A percentile compares a stretch with the other conserved stretches of the same genome.
Conservation (phyloP, 2,113 vertebrate genomes). For the Upupa epops region DNA sequence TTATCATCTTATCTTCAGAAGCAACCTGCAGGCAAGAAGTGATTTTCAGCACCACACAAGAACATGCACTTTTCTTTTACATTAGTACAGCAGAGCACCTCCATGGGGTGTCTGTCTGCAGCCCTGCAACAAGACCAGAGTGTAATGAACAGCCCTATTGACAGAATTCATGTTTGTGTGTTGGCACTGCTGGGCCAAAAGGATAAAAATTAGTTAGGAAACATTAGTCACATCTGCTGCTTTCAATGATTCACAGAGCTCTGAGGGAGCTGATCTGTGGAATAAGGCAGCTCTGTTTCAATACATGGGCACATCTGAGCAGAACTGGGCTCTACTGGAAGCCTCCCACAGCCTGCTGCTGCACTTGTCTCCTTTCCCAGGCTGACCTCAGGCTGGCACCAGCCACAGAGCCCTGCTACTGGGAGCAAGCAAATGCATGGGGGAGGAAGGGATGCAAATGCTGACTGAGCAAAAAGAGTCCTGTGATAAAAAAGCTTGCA, state of each 20-base stretch:
- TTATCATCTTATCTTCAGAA: neutral
- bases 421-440: neutral
- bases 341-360: accelerated
- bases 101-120: no score
- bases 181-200: neutral
- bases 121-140: neutral
- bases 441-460: neutral
- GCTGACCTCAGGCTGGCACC: neutral
- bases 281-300: accelerated
- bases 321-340: neutral
- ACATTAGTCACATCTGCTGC: neutral
- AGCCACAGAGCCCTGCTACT: neutral
- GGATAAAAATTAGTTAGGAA: neutral
- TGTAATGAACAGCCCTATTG: neutral
- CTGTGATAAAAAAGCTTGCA: neutral
- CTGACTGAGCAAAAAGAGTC: neutral
- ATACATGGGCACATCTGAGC: accelerated
- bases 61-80: neutral
- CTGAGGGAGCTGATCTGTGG: neutral
- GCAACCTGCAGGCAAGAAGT: neutral
- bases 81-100: no score
- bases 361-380: neutral
- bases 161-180: neutral
- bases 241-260: neutral
- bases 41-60: neutral